Evolutionary conservation across 2,113 vertebrate species (phyloP).

Genomic region (human (Homo sapiens)): DNA sequence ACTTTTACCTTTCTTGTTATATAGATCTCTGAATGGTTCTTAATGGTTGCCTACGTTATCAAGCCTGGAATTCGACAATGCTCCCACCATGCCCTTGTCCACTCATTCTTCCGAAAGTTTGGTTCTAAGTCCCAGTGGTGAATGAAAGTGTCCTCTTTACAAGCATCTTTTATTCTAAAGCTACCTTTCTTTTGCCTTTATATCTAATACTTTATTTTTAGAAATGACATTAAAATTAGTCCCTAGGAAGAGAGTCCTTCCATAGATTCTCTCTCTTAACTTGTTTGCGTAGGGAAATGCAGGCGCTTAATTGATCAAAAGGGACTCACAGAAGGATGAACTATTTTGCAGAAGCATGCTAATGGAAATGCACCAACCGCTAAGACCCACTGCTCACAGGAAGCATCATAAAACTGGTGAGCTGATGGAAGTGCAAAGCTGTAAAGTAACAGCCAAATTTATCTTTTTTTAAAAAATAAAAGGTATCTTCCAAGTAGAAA

Average conservation of each 20-base stretch:
- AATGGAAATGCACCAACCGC: slow-evolving; percentile 69
- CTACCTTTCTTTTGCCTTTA: slow-evolving; percentile 15
- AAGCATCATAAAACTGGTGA: slow-evolving; percentile 73
- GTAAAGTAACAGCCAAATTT: slow-evolving; percentile 37
- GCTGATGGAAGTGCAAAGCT: slow-evolving; percentile 64
- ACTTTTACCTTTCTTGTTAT: neutral
- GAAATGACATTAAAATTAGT: slow-evolving; percentile 69
- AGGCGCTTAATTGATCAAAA: slow-evolving; percentile 78
- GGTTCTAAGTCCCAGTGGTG: neutral
- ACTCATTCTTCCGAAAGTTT: neutral
- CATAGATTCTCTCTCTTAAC: slow-evolving; percentile 53
- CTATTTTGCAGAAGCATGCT: slow-evolving; percentile 71
- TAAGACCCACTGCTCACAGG: slow-evolving; percentile 64
- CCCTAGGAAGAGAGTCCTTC: slow-evolving; percentile 61
- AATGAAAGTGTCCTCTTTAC: neutral
- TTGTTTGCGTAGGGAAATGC: slow-evolving; percentile 61
- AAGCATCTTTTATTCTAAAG: neutral
- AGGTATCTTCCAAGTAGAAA: slow-evolving; percentile 54
- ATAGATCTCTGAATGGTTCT: neutral
- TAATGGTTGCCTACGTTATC: neutral
- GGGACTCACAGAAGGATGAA: slow-evolving; percentile 76
- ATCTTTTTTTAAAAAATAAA: slow-evolving; percentile 32
- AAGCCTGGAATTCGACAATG: neutral
- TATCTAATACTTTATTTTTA: slow-evolving; percentile 47
- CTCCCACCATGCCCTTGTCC: neutral